phyloP scores from a whole-genome alignment of 2,888 invertebrate genomes.

The Drosophila histrio region DNA sequence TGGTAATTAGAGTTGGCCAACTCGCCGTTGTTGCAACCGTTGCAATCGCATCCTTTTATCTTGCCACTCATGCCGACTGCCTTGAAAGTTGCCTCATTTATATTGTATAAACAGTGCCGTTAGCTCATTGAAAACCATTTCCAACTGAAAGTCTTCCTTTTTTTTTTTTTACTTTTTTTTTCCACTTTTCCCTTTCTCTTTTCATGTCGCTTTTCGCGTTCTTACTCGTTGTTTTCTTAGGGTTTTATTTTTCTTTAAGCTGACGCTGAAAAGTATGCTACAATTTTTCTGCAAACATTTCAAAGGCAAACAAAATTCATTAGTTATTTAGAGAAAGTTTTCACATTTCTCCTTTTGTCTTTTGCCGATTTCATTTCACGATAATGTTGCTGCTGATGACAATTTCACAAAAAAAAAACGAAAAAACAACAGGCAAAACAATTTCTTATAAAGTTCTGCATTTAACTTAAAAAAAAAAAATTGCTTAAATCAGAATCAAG shows the following conservation, averaged over 20 bases:
- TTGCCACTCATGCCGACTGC: constrained; percentile 38
- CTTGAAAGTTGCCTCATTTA: constrained; percentile 65
- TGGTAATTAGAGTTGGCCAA: constrained; percentile 53
- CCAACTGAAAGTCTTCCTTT: constrained; percentile 4
- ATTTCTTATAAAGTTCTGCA: not conserved
- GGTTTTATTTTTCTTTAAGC: constrained; percentile 41
- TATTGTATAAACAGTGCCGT: constrained; percentile 71
- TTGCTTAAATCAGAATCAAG: not conserved
- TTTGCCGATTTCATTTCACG: constrained; percentile 36
- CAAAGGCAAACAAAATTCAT: constrained; percentile 67
- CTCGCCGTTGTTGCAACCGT: not conserved
- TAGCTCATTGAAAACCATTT: constrained; percentile 51
- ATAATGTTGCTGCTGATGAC: constrained; percentile 23
- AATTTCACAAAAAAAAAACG: constrained; percentile 6
- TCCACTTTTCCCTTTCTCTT: not conserved
- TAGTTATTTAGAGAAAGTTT: constrained; percentile 71
- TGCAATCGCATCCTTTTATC: constrained; percentile 31
- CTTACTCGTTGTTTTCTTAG: constrained; percentile 7
- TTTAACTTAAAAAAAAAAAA: constrained; percentile 5
- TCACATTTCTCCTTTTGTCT: constrained; percentile 39
- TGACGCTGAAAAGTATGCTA: constrained; percentile 49
- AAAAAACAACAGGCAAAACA: not conserved
- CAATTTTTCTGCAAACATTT: constrained; percentile 45
- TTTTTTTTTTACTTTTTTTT: not conserved
- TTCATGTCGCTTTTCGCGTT: constrained; percentile 12